These are phyloP conservation scores for Drosophila subobscura DNA, from an alignment of 1,140 invertebrate genomes.

Conservation along the genomic window DNA sequence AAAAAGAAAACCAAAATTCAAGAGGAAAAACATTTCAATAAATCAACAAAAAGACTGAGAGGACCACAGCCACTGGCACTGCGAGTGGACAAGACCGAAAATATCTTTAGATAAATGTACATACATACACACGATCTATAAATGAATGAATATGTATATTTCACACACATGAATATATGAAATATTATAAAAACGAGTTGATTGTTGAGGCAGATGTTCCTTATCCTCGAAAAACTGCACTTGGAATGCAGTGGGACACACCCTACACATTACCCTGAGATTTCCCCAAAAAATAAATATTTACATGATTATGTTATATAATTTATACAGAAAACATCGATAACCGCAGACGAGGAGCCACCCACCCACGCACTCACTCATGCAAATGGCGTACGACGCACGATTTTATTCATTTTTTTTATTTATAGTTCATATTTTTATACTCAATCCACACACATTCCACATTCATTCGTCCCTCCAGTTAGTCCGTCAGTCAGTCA, in stretches of 20 bases:
- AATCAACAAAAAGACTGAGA: constrained; percentile 38
- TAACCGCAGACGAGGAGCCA: constrained; percentile 9
- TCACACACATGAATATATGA: constrained; percentile 1
- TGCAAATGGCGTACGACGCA: constrained; percentile 15
- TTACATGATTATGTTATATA: constrained; percentile 22
- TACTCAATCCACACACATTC: neutral
- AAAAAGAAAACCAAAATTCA: constrained; percentile 11
- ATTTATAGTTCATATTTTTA: constrained; percentile 44
- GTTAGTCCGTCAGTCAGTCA: constrained; percentile 11
- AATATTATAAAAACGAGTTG: constrained; percentile 32
- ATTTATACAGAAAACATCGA: constrained; percentile 10
- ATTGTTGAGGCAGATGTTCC: constrained; percentile 43
- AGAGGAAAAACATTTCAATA: constrained; percentile 59
- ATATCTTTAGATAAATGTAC: constrained; percentile 32
- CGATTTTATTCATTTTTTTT: constrained; percentile 37
- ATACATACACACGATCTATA: constrained; percentile 41
- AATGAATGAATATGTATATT: constrained; percentile 24
- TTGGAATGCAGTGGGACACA: neutral
- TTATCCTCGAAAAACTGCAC: neutral
- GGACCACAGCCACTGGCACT: neutral
- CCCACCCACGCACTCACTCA: constrained; percentile 13
- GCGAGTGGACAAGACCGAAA: constrained; percentile 36
- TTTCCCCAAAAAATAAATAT: neutral
- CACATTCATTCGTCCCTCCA: neutral
- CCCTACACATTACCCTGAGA: neutral